Base-by-base conservation (phyloP, 2,113 vertebrate genomes). In the Chaetodon auriga region DNA sequence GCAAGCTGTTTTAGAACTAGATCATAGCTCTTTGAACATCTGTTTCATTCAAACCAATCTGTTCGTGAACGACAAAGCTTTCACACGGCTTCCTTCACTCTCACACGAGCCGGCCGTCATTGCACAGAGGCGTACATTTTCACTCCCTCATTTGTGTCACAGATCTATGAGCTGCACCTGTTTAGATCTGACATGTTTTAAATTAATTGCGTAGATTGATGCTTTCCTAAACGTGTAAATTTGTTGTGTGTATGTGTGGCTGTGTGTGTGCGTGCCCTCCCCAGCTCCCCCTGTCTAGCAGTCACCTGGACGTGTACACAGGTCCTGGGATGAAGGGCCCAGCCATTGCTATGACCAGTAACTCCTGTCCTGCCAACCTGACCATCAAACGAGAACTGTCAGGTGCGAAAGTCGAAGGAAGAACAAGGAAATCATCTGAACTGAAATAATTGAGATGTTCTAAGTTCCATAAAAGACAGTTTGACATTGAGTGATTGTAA, bases 281-380 rank as follows among this genome's bases (percentile, higher is more conserved):
- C 0, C 94, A 99, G 98, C 96, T 99, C 78, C 98, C 98, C 0
- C 94, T 99, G 90, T 98, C 98, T 86, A 98, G 96, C 94, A 99
- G 98, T 72, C 98, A 99, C 91, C 94, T 99, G 94, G 98, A 98
- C 1, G 97, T 99, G 81, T 99, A 99, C 80, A 95, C 96, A 0
- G 95, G 96, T 18, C 97, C 97, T 21, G 97, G 97, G 66, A 96
- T 98, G 95, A 96, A 97, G 0, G 96, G 96, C 36, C 96, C 97
- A 10, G 84, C 96, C 36, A 96, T 99, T 0, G 96, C 96, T 2
- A 97, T 98, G 95, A 98, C 98, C 86, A 99, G 98, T 92, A 99
- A 97, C 95, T 99, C 98, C 91, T 99, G 98, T 87, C 98, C 98
- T 0, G 97, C 98, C 0, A 97, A 98, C 80, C 94, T 99, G 83